These are phyloP conservation scores for Philotrypesis tridentata DNA, from an alignment of 1,140 invertebrate species.

Conservation along the genomic window DNA sequence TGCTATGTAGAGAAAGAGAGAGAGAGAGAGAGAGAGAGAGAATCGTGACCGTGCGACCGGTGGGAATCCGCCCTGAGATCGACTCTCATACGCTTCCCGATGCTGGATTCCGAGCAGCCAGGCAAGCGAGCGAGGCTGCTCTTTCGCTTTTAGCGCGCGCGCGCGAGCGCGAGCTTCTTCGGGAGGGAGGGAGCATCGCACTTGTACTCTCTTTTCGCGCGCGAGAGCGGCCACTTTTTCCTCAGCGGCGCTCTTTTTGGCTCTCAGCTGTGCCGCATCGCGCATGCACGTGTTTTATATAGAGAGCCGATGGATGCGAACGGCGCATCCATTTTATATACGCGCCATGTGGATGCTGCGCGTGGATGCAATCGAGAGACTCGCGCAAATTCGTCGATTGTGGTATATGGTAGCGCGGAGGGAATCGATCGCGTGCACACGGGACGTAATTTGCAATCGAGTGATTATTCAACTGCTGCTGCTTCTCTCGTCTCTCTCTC, in stretches of 20 bases:
- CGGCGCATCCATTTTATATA: no score
- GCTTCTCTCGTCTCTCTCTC: conserved; percentile 50
- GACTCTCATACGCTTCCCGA: conserved; percentile 69
- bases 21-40: no score
- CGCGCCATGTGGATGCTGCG: no score
- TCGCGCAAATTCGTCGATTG: background rate
- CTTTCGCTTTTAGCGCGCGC: conserved; percentile 1
- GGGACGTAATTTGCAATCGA: background rate
- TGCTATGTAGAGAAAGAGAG: conserved; percentile 45
- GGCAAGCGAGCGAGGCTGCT: conserved; percentile 1
- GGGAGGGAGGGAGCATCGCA: background rate
- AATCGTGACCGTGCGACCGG: conserved; percentile 70
- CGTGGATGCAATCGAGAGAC: no score
- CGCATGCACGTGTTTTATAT: background rate
- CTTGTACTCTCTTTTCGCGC: background rate
- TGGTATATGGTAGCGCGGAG: background rate
- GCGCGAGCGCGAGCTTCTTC: conserved; percentile 19
- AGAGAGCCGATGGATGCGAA: no score
- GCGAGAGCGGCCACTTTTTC: no score
- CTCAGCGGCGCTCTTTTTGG: background rate
- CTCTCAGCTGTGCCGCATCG: background rate
- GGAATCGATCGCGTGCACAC: background rate
- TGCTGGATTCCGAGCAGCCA: conserved; percentile 33
- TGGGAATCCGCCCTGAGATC: conserved; percentile 73
- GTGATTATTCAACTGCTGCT: conserved; percentile 10